Percentiles rank a stretch among this genome's conserved stretches.
phyloP scores from a whole-genome alignment of 2,113 vertebrate genomes.

The Siphamia tubifer region DNA sequence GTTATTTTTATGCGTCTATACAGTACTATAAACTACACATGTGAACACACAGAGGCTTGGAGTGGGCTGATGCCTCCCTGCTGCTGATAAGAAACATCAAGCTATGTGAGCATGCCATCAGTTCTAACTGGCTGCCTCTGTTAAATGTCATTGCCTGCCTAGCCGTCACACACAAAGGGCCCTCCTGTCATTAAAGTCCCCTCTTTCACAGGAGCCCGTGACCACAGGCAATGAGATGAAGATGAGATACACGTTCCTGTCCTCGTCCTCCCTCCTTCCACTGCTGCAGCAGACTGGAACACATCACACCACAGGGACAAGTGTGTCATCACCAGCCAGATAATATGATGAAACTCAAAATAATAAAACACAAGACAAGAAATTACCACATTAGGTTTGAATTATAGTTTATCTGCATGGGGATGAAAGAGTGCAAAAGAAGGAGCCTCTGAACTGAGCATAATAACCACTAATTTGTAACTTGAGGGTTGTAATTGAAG shows the following conservation, averaged over 20 bases:
- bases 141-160: slow-evolving; percentile 70
- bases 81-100: slow-evolving; percentile 26
- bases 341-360: slow-evolving; percentile 34
- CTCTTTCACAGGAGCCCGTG: slow-evolving; percentile 48
- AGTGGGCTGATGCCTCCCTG: slow-evolving; percentile 1
- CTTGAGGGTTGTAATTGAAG: slow-evolving; percentile 48
- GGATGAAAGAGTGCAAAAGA: slow-evolving; percentile 28
- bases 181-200: slow-evolving; percentile 46
- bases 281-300: slow-evolving; percentile 22
- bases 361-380: slow-evolving; percentile 19
- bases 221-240: slow-evolving; percentile 40
- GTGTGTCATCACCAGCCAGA: slow-evolving; percentile 37
- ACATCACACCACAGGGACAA: slow-evolving; percentile 14
- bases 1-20: slow-evolving; percentile 33
- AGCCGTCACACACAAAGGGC: slow-evolving; percentile 42
- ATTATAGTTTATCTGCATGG: slow-evolving; percentile 15
- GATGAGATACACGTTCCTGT: slow-evolving; percentile 21
- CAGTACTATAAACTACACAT: slow-evolving; percentile 37
- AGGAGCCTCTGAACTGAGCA: slow-evolving; percentile 14
- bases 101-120: slow-evolving; percentile 44
- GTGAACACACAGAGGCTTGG: slow-evolving; percentile 13
- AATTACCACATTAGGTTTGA: slow-evolving; percentile 17
- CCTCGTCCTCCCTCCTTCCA: background rate
- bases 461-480: slow-evolving; percentile 54
- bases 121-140: slow-evolving; percentile 62